These are phyloP conservation scores for Hydropsyche tenuis DNA, from an alignment of 1,140 invertebrate genomes.

Conservation along the genomic window DNA sequence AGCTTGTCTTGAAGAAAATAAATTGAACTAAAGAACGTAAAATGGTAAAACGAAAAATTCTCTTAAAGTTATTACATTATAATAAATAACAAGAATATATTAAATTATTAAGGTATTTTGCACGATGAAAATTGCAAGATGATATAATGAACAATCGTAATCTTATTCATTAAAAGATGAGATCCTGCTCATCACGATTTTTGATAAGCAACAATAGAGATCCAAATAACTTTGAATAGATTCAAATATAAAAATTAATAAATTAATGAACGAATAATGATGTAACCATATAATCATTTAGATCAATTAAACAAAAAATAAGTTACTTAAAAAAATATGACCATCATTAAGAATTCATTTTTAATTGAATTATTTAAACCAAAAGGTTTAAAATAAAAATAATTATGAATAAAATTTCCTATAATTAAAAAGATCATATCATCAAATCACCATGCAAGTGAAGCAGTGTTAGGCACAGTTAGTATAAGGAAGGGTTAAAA, in stretches of 20 bases:
- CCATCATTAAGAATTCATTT: too few species aligned
- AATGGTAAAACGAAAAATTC: background rate
- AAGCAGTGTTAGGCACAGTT: conserved; percentile 22
- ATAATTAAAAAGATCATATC: background rate
- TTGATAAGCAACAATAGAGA: background rate
- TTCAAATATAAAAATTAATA: background rate
- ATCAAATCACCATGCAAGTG: conserved; percentile 9
- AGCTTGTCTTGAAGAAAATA: conserved; percentile 13
- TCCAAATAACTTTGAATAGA: background rate
- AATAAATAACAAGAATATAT: conserved; percentile 11
- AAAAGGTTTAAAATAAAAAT: too few species aligned
- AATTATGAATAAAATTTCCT: background rate
- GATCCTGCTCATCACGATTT: conserved; percentile 49
- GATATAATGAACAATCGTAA: conserved; percentile 21
- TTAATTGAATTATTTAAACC: too few species aligned
- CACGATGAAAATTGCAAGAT: background rate
- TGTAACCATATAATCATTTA: too few species aligned
- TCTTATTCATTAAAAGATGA: conserved; percentile 49
- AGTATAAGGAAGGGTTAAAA: conserved; percentile 14
- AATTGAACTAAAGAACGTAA: background rate
- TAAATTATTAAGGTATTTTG: background rate
- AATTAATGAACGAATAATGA: background rate
- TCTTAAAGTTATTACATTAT: background rate
- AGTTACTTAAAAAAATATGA: too few species aligned
- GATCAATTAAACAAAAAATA: too few species aligned